Conservation (phyloP, 2,113 vertebrate species). For the Catharus bicknelli region DNA sequence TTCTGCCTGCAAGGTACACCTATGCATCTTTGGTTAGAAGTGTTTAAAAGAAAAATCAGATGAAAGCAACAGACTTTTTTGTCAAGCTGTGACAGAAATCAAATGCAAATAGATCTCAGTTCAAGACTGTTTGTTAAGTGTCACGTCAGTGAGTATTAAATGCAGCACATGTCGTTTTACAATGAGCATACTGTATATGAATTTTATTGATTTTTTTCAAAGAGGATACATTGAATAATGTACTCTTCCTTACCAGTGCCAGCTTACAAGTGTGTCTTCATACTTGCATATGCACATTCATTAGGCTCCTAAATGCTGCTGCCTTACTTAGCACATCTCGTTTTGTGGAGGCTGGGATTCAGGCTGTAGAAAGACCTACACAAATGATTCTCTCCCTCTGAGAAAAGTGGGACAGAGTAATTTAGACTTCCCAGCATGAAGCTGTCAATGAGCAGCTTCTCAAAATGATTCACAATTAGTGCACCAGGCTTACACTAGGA, state of each 20-base stretch:
- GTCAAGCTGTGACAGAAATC: conserved; percentile 71
- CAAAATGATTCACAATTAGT: conserved; percentile 54
- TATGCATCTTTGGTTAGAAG: conserved; percentile 56
- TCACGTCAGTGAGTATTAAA: conserved; percentile 70
- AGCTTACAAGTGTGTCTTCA: conserved; percentile 46
- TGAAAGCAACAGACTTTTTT: conserved; percentile 71
- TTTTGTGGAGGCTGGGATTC: conserved; percentile 55
- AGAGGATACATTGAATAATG: conserved; percentile 62
- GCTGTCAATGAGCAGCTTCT: conserved; percentile 28
- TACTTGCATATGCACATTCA: conserved; percentile 47
- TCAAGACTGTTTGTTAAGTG: conserved; percentile 75
- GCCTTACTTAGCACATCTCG: conserved; percentile 26
- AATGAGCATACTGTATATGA: conserved; percentile 66
- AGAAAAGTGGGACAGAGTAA: conserved; percentile 31
- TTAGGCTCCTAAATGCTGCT: conserved; percentile 47
- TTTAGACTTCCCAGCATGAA: conserved; percentile 46
- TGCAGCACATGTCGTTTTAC: conserved; percentile 65
- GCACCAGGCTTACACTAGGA: neutral
- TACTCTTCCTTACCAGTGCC: conserved; percentile 33
- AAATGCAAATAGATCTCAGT: conserved; percentile 74
- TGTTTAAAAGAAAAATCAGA: conserved; percentile 64
- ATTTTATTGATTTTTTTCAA: conserved; percentile 74
- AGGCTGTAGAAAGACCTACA: conserved; percentile 36
- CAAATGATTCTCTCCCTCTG: conserved; percentile 21
- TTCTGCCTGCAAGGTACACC: conserved; percentile 54